Percentiles rank a stretch among this genome's conserved stretches.
Conservation (phyloP, 2,888 invertebrate genomes). For the Lasius fuliginosus region DNA sequence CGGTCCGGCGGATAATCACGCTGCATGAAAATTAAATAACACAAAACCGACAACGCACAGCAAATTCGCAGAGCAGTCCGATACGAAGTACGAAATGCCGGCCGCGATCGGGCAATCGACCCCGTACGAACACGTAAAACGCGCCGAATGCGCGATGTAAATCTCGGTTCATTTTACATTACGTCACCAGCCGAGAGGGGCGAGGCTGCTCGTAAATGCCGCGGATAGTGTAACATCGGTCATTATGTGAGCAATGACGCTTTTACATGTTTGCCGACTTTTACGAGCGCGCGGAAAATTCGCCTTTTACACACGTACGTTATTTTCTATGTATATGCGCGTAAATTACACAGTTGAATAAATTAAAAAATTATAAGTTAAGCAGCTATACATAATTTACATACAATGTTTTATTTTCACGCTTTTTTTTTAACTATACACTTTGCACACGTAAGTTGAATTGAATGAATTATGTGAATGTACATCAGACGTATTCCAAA, state of each 20-base stretch:
- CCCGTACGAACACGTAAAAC: constrained; percentile 66
- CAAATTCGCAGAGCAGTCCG: constrained; percentile 30
- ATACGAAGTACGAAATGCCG: constrained; percentile 32
- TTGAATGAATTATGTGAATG: not conserved
- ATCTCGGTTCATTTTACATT: constrained; percentile 75
- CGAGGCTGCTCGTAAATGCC: constrained; percentile 68
- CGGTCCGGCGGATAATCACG: constrained; percentile 26
- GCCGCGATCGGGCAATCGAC: constrained; percentile 61
- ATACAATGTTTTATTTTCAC: constrained; percentile 5
- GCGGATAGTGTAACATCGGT: constrained; percentile 37
- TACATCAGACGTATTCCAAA: not conserved
- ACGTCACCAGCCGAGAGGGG: constrained; percentile 66
- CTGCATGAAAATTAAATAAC: constrained; percentile 44
- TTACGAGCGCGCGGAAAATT: constrained; percentile 70
- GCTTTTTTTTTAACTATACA: not conserved
- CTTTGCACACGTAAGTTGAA: not conserved
- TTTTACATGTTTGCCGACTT: constrained; percentile 42
- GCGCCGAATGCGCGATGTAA: constrained; percentile 74
- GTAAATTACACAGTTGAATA: not conserved
- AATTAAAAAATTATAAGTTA: constrained; percentile 6
- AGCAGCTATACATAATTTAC: constrained; percentile 7
- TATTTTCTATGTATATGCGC: not conserved
- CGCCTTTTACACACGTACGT: constrained; percentile 9
- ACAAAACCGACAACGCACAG: constrained; percentile 29
- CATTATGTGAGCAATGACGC: constrained; percentile 66